Evolutionary conservation across 2,797 vertebrate genomes (phyloP).

Genomic region (Petrocephalus sullivani): DNA sequence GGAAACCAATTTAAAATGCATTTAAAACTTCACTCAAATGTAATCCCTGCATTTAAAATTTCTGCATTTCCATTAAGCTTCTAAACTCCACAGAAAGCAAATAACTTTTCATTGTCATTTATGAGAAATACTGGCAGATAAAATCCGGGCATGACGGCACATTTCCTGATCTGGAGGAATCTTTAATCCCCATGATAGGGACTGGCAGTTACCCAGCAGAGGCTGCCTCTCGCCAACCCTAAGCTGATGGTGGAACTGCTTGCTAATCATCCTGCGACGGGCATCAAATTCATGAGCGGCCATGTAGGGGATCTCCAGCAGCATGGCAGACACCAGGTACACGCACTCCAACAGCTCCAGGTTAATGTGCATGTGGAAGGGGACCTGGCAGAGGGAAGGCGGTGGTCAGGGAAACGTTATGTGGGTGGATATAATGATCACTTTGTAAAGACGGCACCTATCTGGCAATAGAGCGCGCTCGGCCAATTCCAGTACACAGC

Average conservation of each 20-base stretch:
- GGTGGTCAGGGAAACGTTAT: not conserved
- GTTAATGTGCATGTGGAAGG: constrained; percentile 93
- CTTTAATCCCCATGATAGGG: not conserved
- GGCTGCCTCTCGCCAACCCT: constrained; percentile 86
- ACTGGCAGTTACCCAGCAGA: constrained; percentile 56
- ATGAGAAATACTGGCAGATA: not conserved
- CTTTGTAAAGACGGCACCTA: not conserved
- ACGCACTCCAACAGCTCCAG: constrained; percentile 86
- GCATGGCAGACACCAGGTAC: constrained; percentile 87
- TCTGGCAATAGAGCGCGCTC: not conserved
- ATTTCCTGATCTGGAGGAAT: not conserved
- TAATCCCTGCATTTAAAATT: not conserved
- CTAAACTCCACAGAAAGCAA: not conserved
- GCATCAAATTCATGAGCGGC: constrained; percentile 86
- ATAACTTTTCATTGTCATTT: not conserved
- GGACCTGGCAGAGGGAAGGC: constrained; percentile 57
- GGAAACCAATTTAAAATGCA: not conserved
- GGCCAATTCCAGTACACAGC: not conserved
- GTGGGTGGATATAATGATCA: not conserved
- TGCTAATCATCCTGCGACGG: constrained; percentile 88
- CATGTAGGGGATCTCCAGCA: constrained; percentile 92
- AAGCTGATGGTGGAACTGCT: constrained; percentile 91
- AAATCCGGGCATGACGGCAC: not conserved
- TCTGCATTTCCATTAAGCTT: not conserved
- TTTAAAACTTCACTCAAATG: not conserved